Evolutionary conservation across 2,888 invertebrate species (phyloP).

Genomic region (Acanthoscelides obtectus): DNA sequence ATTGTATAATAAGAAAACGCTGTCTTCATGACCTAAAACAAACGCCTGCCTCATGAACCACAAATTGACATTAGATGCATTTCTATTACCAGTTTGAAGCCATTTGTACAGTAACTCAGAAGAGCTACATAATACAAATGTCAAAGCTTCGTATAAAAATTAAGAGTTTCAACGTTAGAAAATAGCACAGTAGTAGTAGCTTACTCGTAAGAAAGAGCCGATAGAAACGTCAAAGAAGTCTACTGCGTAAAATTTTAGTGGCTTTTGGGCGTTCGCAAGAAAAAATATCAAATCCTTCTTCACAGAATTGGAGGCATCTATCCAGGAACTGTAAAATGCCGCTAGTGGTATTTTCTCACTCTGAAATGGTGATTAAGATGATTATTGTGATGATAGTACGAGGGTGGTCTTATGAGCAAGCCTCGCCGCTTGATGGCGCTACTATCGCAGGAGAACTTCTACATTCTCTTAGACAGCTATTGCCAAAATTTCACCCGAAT

Average conservation of each 20-base stretch:
- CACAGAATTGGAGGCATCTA: not conserved
- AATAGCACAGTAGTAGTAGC: too few species aligned
- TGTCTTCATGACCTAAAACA: constrained; percentile 6
- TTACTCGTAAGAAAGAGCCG: not conserved
- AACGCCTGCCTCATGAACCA: not conserved
- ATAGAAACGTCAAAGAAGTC: constrained; percentile 1
- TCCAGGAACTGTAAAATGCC: constrained; percentile 1
- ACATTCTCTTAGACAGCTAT: too few species aligned
- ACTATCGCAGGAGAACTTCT: too few species aligned
- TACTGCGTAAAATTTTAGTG: not conserved
- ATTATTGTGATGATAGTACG: too few species aligned
- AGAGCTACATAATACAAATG: not conserved
- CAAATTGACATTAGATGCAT: not conserved
- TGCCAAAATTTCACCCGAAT: too few species aligned
- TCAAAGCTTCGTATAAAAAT: too few species aligned
- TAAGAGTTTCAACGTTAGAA: too few species aligned
- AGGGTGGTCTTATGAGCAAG: too few species aligned
- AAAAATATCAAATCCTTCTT: constrained; percentile 4
- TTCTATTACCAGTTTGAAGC: not conserved
- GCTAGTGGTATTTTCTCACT: constrained; percentile 3
- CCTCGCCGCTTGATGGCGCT: too few species aligned
- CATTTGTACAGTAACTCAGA: not conserved
- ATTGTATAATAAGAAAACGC: constrained; percentile 1
- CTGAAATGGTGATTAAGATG: too few species aligned
- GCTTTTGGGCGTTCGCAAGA: not conserved